phyloP scores from a whole-genome alignment of 2,888 invertebrate genomes.

The Penaeus monodon region DNA sequence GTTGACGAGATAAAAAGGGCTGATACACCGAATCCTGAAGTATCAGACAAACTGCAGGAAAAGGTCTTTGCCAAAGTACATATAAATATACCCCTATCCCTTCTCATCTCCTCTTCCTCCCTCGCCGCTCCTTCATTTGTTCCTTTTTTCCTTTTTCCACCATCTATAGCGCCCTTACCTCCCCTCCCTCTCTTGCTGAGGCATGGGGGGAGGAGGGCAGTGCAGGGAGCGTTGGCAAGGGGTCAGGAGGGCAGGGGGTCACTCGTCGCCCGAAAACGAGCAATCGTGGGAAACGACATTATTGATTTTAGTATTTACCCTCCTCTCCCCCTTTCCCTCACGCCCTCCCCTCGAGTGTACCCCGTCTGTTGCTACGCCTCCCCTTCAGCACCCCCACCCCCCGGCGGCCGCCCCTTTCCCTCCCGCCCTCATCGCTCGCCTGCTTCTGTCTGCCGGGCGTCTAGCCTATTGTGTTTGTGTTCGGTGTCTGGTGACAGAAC shows the following conservation, averaged over 20 bases:
- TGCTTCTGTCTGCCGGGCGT: neutral
- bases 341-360: too few relatives aligned
- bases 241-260: too few relatives aligned
- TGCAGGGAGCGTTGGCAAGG: too few relatives aligned
- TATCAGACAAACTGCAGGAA: too few relatives aligned
- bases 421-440: neutral
- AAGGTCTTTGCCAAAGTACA: too few relatives aligned
- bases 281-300: too few relatives aligned
- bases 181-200: neutral
- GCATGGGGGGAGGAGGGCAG: too few relatives aligned
- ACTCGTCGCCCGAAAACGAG: too few relatives aligned
- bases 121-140: neutral
- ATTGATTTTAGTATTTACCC: conserved; percentile 6
- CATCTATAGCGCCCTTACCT: neutral
- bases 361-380: too few relatives aligned
- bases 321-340: neutral
- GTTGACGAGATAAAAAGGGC: too few relatives aligned
- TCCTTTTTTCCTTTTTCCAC: neutral
- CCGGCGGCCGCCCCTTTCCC: neutral
- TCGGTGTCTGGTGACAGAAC: too few relatives aligned
- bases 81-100: neutral
- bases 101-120: neutral
- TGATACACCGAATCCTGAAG: too few relatives aligned
- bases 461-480: neutral
- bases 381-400: neutral